Conservation (phyloP, 2,113 vertebrate species). For the Nansenia antarctica region DNA sequence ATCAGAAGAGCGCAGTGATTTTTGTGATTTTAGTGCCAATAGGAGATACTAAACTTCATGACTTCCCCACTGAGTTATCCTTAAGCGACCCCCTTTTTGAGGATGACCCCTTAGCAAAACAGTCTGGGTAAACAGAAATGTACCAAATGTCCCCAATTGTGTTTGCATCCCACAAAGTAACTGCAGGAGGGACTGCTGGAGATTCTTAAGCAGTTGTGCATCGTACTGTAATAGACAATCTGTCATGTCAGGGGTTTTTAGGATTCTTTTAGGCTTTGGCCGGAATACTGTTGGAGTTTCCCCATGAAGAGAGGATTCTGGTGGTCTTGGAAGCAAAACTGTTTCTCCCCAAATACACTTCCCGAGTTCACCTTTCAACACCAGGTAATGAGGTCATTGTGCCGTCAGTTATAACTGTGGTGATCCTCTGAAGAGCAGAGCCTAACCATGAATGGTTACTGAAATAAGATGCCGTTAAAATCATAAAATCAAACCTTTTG, state of each 20-base stretch:
- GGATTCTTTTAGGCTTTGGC: conserved; percentile 44
- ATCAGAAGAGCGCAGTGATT: not conserved
- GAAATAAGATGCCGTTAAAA: not conserved
- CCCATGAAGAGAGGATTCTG: conserved; percentile 8
- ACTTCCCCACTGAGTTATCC: conserved; percentile 10
- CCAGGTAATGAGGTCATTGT: not conserved
- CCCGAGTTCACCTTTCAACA: conserved; percentile 1
- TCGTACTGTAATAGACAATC: conserved; percentile 31
- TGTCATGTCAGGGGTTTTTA: conserved; percentile 27
- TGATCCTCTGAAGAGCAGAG: not conserved
- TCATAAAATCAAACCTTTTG: not conserved
- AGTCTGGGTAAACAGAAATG: conserved; percentile 17
- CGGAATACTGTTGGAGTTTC: conserved; percentile 14
- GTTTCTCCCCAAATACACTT: conserved; percentile 6
- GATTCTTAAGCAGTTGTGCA: not conserved
- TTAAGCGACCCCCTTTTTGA: conserved; percentile 18
- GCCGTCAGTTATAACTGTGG: conserved; percentile 2
- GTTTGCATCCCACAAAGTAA: conserved; percentile 23
- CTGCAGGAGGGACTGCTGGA: conserved; percentile 7
- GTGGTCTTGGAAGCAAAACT: conserved; percentile 13
- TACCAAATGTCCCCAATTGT: conserved; percentile 8
- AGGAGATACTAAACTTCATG: not conserved
- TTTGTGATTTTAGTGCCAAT: not conserved
- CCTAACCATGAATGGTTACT: not conserved
- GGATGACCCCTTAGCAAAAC: conserved; percentile 3